phyloP scores from a whole-genome alignment of 64 coral and sea anemone genomes.

The Dendrophyllia cribrosa region DNA sequence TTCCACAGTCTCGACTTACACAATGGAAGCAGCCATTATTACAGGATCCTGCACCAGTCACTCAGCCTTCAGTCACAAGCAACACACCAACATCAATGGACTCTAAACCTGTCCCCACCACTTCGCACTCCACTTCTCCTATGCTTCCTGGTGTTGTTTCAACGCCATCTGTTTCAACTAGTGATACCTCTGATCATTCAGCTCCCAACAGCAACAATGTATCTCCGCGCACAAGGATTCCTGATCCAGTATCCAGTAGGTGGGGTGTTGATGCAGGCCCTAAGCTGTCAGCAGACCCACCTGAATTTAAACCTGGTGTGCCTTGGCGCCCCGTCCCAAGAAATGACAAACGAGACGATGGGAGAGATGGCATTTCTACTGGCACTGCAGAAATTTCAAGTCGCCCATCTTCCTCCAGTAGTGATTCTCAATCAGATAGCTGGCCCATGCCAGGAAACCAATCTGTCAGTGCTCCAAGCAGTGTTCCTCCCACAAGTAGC shows the following conservation, averaged over 20 bases:
- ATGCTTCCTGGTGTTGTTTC: slow-evolving; percentile 21
- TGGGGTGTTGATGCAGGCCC: slow-evolving; percentile 97
- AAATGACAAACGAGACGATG: slow-evolving; percentile 47
- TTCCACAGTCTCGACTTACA: slow-evolving; percentile 80
- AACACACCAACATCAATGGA: slow-evolving; percentile 45
- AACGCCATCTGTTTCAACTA: slow-evolving; percentile 23
- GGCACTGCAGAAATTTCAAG: background rate
- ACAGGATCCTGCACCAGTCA: slow-evolving; percentile 68
- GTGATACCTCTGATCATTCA: background rate
- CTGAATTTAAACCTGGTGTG: slow-evolving; percentile 99
- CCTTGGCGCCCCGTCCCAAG: slow-evolving; percentile 87
- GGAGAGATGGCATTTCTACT: slow-evolving; percentile 32
- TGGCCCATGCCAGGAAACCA: background rate
- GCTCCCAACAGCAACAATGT: slow-evolving; percentile 51
- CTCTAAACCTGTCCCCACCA: slow-evolving; percentile 26
- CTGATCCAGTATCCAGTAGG: slow-evolving; percentile 92
- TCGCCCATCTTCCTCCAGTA: slow-evolving; percentile 15
- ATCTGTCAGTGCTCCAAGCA: background rate
- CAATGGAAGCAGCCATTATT: slow-evolving; percentile 93
- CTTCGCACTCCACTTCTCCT: slow-evolving; percentile 27
- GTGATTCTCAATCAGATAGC: slow-evolving; percentile 22
- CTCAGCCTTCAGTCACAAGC: slow-evolving; percentile 55
- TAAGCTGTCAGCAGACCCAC: slow-evolving; percentile 97
- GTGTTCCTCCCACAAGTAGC: background rate
- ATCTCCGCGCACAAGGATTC: slow-evolving; percentile 72